Conservation (phyloP, 1,140 invertebrate genomes). For the Rhyacophila brunnea region DNA sequence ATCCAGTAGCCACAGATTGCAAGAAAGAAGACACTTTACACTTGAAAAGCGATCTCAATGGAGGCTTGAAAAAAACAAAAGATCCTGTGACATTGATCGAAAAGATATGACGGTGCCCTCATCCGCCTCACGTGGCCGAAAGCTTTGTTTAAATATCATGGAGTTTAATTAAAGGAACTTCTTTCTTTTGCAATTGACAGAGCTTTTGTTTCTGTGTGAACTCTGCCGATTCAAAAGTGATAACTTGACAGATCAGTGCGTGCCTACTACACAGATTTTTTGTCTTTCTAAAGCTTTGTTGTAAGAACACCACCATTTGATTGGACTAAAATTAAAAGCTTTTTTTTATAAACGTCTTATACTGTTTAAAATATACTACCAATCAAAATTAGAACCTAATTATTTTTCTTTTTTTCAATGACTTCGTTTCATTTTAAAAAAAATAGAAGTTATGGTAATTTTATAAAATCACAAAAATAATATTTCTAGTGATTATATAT, state of each 20-base stretch:
- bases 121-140: constrained; percentile 26
- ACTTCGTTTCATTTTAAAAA: no score
- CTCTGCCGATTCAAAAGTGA: constrained; percentile 7
- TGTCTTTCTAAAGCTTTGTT: constrained; percentile 40
- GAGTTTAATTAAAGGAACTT: constrained; percentile 30
- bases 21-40: constrained; percentile 1
- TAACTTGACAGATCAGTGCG: no score
- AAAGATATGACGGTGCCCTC: constrained; percentile 34
- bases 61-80: constrained; percentile 29
- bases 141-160: constrained; percentile 16
- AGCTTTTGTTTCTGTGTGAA: constrained; percentile 15
- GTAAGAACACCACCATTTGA: not conserved
- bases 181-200: constrained; percentile 20
- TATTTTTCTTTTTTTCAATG: no score
- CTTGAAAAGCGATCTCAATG: constrained; percentile 12
- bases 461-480: no score
- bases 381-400: no score
- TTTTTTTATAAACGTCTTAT: not conserved
- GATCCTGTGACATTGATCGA: constrained; percentile 33
- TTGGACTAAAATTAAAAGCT: not conserved
- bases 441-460: no score
- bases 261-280: constrained; percentile 44
- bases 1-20: no score
- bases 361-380: no score
- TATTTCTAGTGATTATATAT: no score